Evolutionary conservation across 2,113 vertebrate genomes (phyloP), one percentile per base, ranked within the genome.

Genomic region (Sinocyclocheilus maitianheensis): DNA sequence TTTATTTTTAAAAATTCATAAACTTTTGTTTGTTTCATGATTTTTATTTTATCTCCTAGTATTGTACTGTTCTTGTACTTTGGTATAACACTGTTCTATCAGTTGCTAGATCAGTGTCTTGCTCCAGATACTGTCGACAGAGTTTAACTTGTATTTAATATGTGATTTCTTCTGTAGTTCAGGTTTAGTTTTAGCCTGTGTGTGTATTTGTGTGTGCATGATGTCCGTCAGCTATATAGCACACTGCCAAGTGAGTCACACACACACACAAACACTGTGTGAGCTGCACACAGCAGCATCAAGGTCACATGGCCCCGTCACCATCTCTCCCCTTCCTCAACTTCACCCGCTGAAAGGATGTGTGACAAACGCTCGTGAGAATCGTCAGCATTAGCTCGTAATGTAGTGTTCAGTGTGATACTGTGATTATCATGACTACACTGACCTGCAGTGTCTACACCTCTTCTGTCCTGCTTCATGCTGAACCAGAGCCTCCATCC

Each of bases 361-460:
- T 80, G 20, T 60, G 58, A 77, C 30, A 79, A 60, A 78, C 77
- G 12, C 51, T 22, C 26, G 18, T 55, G 53, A 60, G 20, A 79
- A 60, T n/a, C 4, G 9, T 58, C 12, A 37, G 76, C 26, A 20
- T 75, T 74, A 13, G 5, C 43, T 77, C 69, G 14, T 30, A 18
- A 30, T 9, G 9, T 40, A 72, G 9, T 40, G 34, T 43, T 43
- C 1, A 12, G 85, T 87, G 46, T 88, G 6, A 67, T 81, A 81
- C 8, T 30, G 58, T 60, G 43, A 58, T n/a, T 60, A 26, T 7
- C 22, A 30, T 62, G 58, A 22, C 18, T 46, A 62, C 22, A 20
- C 30, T n/a, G 55, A 43, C 85, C 76, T 65, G 58, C n/a, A 20
- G 84, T 83, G 77, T 88, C 85, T 81, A 84, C 76, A 86, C 74